phyloP scores from a whole-genome alignment of 2,888 invertebrate genomes.

The Hydropsyche betteni region DNA sequence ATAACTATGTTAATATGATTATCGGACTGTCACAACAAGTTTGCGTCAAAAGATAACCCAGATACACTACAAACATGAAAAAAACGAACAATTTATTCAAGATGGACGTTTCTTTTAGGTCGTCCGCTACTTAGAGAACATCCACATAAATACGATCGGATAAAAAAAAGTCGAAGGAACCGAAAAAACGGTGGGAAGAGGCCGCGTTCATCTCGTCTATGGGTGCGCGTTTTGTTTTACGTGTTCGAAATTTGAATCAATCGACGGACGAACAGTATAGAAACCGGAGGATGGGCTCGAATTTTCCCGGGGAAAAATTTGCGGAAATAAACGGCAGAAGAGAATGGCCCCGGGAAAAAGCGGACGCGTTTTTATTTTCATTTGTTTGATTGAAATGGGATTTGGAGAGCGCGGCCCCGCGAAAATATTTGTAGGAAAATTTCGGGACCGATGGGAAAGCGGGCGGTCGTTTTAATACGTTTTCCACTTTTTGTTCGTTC shows the following conservation, averaged over 20 bases:
- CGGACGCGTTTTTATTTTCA: conserved; percentile 46
- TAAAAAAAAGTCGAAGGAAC: conserved; percentile 19
- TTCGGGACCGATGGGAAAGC: background rate
- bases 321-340: conserved; percentile 18
- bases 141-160: conserved; percentile 14
- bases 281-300: background rate
- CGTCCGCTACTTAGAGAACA: too few relatives aligned
- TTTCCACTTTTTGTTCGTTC: too few relatives aligned
- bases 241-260: conserved; percentile 46
- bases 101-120: too few relatives aligned
- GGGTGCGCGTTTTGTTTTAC: conserved; percentile 38
- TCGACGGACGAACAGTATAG: conserved; percentile 18
- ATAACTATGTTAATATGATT: too few relatives aligned
- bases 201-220: conserved; percentile 26
- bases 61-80: too few relatives aligned
- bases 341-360: conserved; percentile 1
- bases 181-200: conserved; percentile 20
- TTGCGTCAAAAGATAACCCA: too few relatives aligned
- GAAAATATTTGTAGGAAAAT: conserved; percentile 23
- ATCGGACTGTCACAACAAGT: too few relatives aligned
- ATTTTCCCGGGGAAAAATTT: conserved; percentile 7
- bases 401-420: conserved; percentile 31
- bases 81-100: too few relatives aligned
- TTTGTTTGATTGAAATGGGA: conserved; percentile 49
- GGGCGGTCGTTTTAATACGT: too few relatives aligned